Evolutionary conservation across 2,888 invertebrate genomes (phyloP).

Genomic region (Scelioninae gen. 2): DNA sequence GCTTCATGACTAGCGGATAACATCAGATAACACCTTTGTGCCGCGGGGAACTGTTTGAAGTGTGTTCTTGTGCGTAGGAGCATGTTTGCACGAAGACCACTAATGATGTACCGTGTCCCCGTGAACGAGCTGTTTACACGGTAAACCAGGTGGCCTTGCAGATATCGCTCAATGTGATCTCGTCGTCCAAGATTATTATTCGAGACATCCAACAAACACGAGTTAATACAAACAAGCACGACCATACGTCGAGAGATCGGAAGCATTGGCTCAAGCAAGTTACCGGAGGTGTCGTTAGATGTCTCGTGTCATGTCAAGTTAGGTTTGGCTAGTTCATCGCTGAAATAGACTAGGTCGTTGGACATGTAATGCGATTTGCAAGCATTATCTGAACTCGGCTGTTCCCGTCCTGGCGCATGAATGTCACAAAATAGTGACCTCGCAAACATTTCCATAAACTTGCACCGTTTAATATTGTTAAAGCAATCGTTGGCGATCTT

Average conservation of each 20-base stretch:
- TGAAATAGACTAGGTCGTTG: slow-evolving; percentile 57
- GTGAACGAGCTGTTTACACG: slow-evolving; percentile 70
- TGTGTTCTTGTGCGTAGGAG: slow-evolving; percentile 53
- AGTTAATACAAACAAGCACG: slow-evolving; percentile 54
- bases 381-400: slow-evolving; percentile 72
- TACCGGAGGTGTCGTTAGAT: slow-evolving; percentile 52
- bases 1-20: slow-evolving; percentile 50
- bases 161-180: slow-evolving; percentile 58
- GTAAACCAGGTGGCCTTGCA: slow-evolving; percentile 67
- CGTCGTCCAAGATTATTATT: slow-evolving; percentile 63
- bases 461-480: slow-evolving; percentile 61
- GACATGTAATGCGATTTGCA: slow-evolving; percentile 74
- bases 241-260: slow-evolving; percentile 51
- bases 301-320: slow-evolving; percentile 54
- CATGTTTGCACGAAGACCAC: slow-evolving; percentile 67
- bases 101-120: slow-evolving; percentile 71
- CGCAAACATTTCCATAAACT: slow-evolving; percentile 72
- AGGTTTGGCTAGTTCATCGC: slow-evolving; percentile 52
- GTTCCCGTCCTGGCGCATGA: slow-evolving; percentile 45
- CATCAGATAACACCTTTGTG: slow-evolving; percentile 59
- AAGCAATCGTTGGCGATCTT: slow-evolving; percentile 67
- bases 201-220: slow-evolving; percentile 58
- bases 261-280: slow-evolving; percentile 51
- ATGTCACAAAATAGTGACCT: slow-evolving; percentile 59
- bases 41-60: slow-evolving; percentile 47